phyloP scores from a whole-genome alignment of 2,113 vertebrate genomes.

The Mustela lutreola region DNA sequence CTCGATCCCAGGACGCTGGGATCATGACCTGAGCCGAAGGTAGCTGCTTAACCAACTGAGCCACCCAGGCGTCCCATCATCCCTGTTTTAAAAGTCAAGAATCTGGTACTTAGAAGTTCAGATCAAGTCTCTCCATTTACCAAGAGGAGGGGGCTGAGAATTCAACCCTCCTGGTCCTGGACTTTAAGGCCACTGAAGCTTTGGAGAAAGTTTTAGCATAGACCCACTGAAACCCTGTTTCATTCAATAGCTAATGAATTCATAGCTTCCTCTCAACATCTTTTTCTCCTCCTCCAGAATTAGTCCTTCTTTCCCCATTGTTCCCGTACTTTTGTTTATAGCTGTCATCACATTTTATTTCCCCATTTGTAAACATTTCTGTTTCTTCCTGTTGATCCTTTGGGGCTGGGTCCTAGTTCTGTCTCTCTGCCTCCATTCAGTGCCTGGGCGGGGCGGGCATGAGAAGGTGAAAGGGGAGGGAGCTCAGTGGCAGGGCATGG shows the following conservation, averaged over 20 bases:
- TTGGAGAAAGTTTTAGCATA: background rate
- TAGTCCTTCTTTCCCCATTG: constrained; percentile 5
- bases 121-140: background rate
- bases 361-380: background rate
- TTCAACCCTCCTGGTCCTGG: background rate
- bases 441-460: background rate
- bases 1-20: no score
- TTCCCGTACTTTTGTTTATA: constrained; percentile 7
- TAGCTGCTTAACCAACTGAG: no score
- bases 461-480: background rate
- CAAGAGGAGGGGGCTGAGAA: background rate
- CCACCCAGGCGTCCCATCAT: no score
- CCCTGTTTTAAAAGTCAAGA: constrained; percentile 1
- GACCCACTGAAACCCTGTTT: background rate
- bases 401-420: background rate
- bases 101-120: background rate
- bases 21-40: no score
- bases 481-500: background rate
- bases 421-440: no score
- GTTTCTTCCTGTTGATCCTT: background rate
- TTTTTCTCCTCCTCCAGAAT: constrained; percentile 43
- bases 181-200: background rate
- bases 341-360: constrained; percentile 2
- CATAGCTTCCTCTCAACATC: background rate
- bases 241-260: constrained; percentile 30